Conservation (phyloP, 2,888 invertebrate genomes). For the Cremastinae sp. region DNA sequence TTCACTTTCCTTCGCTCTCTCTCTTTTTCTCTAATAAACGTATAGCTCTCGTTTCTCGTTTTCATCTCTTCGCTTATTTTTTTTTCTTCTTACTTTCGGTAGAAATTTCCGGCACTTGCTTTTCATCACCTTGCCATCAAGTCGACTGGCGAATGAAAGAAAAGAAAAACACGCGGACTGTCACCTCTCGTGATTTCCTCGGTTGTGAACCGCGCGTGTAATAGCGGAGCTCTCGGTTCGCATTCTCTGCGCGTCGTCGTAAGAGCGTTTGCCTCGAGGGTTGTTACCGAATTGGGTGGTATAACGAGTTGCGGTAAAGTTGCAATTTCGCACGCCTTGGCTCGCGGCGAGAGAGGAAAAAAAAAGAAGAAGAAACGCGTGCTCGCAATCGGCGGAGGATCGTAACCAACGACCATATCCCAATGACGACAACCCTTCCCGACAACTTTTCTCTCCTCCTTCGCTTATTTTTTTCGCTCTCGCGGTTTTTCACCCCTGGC, state of each 20-base stretch:
- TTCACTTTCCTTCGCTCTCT: slow-evolving; percentile 1
- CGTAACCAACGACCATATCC: slow-evolving; percentile 34
- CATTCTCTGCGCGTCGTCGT: slow-evolving; percentile 27
- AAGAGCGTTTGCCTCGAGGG: slow-evolving; percentile 55
- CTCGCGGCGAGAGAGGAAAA: slow-evolving; percentile 47
- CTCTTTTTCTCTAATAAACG: not conserved
- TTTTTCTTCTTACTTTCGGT: slow-evolving; percentile 18
- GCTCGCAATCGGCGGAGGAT: slow-evolving; percentile 46
- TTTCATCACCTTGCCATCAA: slow-evolving; percentile 15
- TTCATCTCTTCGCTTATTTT: slow-evolving; percentile 19
- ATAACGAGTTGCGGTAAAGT: slow-evolving; percentile 58
- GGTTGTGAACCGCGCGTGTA: slow-evolving; percentile 47
- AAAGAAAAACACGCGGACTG: slow-evolving; percentile 15
- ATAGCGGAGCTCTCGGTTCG: slow-evolving; percentile 46
- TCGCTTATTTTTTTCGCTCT: slow-evolving; percentile 11
- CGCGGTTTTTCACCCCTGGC: slow-evolving; percentile 39
- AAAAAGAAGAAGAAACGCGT: slow-evolving; percentile 39
- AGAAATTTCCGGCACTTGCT: slow-evolving; percentile 36
- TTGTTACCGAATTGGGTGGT: slow-evolving; percentile 54
- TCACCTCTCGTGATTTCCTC: slow-evolving; percentile 23
- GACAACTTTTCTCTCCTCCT: slow-evolving; percentile 38
- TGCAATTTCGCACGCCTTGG: slow-evolving; percentile 57
- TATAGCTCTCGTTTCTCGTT: not conserved
- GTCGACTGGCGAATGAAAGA: slow-evolving; percentile 3
- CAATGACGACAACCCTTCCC: slow-evolving; percentile 30